A percentile compares a stretch with the other conserved stretches of the same genome.
Conservation (phyloP, 2,113 vertebrate species). For the Okapia johnstoni region DNA sequence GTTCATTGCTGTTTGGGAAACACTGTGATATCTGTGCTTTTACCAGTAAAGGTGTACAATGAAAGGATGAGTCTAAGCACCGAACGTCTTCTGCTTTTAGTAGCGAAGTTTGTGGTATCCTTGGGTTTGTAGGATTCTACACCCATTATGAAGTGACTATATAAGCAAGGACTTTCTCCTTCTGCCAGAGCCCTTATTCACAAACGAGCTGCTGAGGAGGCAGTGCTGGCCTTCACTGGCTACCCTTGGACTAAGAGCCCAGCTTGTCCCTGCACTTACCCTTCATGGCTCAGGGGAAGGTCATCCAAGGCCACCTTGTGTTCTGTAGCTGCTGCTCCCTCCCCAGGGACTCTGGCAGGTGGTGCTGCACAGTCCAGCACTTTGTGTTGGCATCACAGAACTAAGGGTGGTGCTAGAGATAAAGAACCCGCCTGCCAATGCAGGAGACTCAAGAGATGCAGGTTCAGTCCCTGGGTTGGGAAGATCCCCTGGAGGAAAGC, state of each 20-base stretch:
- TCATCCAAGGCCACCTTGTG: not conserved
- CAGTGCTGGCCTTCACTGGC: too few species aligned
- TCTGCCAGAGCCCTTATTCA: not conserved
- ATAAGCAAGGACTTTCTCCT: not conserved
- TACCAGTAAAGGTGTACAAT: not conserved
- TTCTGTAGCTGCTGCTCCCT: not conserved
- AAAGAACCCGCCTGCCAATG: not conserved
- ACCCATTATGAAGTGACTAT: not conserved
- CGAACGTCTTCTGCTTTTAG: not conserved
- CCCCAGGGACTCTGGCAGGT: fast-evolving
- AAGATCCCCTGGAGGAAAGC: not conserved
- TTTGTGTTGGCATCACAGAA: not conserved
- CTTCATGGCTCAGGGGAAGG: not conserved
- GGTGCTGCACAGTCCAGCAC: not conserved
- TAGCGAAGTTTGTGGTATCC: not conserved
- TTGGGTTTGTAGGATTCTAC: not conserved
- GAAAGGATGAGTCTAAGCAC: not conserved
- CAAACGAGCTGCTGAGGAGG: not conserved
- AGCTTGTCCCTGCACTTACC: fast-evolving
- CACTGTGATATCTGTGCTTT: not conserved
- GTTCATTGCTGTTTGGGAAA: not conserved
- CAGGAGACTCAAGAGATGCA: not conserved
- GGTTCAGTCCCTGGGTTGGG: not conserved
- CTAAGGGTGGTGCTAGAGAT: not conserved
- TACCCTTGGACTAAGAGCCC: fast-evolving